These are phyloP conservation scores for Zhengitettix transpicula DNA, from an alignment of 2,888 invertebrate genomes.

Conservation along the genomic window DNA sequence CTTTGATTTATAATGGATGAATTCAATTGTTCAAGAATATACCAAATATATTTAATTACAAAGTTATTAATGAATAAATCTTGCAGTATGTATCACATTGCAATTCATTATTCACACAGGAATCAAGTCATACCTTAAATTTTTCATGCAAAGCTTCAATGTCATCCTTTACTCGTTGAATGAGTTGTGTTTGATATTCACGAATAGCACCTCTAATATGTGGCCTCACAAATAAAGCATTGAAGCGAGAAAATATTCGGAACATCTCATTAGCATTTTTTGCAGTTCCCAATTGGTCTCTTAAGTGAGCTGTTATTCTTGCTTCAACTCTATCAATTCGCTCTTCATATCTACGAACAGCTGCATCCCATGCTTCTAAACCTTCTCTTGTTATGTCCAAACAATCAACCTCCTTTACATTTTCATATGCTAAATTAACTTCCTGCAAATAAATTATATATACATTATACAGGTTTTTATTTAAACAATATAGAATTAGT, in stretches of 20 bases:
- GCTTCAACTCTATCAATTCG: conserved; percentile 97
- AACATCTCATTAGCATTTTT: conserved; percentile 99
- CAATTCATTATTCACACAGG: too few relatives aligned
- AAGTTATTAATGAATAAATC: too few relatives aligned
- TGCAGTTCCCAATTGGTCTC: conserved; percentile 95
- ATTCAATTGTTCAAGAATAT: too few relatives aligned
- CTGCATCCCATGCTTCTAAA: conserved; percentile 94
- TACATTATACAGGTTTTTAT: neutral
- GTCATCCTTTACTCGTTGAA: conserved; percentile 97
- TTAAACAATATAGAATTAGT: neutral
- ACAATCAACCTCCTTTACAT: conserved; percentile 96
- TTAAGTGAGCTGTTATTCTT: conserved; percentile 88
- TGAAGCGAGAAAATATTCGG: conserved; percentile 93
- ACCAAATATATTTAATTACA: too few relatives aligned
- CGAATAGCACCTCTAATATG: conserved; percentile 98
- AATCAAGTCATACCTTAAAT: conserved; percentile 65
- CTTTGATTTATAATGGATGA: too few relatives aligned
- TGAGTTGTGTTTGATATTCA: conserved; percentile 97
- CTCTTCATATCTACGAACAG: conserved; percentile 91
- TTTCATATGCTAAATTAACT: conserved; percentile 89
- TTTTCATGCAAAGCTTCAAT: conserved; percentile 96
- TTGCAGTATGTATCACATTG: too few relatives aligned
- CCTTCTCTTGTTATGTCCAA: conserved; percentile 94
- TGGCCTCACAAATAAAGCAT: conserved; percentile 94
- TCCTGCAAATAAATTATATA: conserved; percentile 21